phyloP scores from a whole-genome alignment of 1,140 invertebrate species.

The Ceratosolen fusciceps region DNA sequence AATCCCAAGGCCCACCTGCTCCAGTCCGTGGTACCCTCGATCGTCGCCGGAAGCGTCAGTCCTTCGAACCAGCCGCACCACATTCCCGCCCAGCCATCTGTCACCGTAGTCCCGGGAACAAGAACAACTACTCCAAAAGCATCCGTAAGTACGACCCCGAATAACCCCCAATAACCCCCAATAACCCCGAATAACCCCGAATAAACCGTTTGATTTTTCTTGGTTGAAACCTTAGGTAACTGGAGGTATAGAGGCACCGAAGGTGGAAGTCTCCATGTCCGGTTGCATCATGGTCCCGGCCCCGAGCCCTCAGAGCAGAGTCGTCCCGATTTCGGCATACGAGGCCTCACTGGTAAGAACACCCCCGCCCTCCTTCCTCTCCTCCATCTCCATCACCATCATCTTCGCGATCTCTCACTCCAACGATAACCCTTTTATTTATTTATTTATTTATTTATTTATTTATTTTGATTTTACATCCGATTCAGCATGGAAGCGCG shows the following conservation, averaged over 20 bases:
- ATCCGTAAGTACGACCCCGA: constrained; percentile 53
- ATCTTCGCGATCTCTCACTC: no score
- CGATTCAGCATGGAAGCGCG: constrained; percentile 67
- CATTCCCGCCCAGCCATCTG: constrained; percentile 58
- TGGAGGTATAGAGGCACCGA: constrained; percentile 72
- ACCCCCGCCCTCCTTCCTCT: no score
- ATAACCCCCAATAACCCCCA: neutral
- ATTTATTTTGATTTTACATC: no score
- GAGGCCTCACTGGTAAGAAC: constrained; percentile 80
- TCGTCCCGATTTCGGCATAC: constrained; percentile 75
- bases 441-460: no score
- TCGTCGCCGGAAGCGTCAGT: constrained; percentile 73
- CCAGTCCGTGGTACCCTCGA: constrained; percentile 67
- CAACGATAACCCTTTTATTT: no score
- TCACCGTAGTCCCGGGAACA: constrained; percentile 61
- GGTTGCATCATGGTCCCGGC: constrained; percentile 75
- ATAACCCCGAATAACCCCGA: neutral
- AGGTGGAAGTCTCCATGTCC: constrained; percentile 73
- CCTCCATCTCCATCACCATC: no score
- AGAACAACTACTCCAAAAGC: constrained; percentile 62
- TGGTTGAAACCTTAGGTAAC: constrained; percentile 54
- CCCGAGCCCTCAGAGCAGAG: constrained; percentile 73
- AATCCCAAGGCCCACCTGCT: constrained; percentile 71
- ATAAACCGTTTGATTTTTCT: neutral
- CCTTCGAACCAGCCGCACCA: constrained; percentile 73